phyloP scores from a whole-genome alignment of 2,888 invertebrate species.

The Harpagoxenus sublaevis region DNA sequence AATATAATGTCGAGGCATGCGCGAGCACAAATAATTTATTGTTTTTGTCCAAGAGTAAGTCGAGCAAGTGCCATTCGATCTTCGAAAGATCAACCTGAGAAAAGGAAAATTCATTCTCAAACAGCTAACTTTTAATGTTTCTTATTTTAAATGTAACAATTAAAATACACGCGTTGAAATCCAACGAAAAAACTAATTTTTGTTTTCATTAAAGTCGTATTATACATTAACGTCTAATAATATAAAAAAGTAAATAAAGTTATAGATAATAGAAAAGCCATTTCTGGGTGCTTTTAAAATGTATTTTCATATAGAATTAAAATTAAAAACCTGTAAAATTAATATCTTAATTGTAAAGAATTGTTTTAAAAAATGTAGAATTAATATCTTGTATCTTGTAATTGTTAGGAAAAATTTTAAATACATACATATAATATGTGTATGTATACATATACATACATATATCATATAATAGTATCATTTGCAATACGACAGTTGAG shows the following conservation, averaged over 20 bases:
- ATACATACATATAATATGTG: background rate
- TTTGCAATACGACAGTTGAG: background rate
- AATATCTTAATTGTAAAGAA: background rate
- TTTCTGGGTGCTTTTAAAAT: background rate
- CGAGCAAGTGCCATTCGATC: background rate
- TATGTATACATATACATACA: background rate
- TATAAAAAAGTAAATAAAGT: background rate
- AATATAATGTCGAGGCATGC: background rate
- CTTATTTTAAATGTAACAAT: background rate
- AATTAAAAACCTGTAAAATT: background rate
- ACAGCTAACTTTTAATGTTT: background rate
- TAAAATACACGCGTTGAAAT: background rate
- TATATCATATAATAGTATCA: background rate
- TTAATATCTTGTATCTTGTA: background rate
- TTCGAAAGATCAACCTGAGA: background rate
- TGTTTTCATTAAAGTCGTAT: background rate
- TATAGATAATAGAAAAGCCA: background rate
- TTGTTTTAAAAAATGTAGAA: background rate
- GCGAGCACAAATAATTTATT: constrained; percentile 9
- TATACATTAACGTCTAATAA: background rate
- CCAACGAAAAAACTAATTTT: background rate
- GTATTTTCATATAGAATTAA: background rate
- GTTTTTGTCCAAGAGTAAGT: background rate
- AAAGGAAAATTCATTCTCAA: background rate
- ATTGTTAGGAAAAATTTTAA: background rate